Conservation (phyloP, 2,888 invertebrate species). For the Acleris emargana region DNA sequence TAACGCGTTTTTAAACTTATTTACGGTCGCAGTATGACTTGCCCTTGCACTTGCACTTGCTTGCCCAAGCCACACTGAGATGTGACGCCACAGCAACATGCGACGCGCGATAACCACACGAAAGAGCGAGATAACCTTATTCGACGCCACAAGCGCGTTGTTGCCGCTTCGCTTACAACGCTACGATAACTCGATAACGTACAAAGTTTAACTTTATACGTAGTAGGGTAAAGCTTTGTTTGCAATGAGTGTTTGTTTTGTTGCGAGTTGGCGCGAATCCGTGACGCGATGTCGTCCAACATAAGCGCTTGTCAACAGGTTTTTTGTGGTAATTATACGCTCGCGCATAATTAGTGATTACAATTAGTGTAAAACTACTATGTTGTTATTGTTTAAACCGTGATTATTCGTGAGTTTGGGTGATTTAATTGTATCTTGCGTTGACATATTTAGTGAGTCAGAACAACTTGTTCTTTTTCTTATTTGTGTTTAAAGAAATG, state of each 20-base stretch:
- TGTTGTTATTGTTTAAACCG: slow-evolving; percentile 25
- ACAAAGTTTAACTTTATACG: neutral
- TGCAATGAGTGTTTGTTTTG: neutral
- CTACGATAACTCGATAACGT: neutral
- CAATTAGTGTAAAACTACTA: slow-evolving; percentile 44
- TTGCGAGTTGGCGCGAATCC: slow-evolving; percentile 25
- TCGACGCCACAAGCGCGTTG: slow-evolving; percentile 48
- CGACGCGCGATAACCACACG: slow-evolving; percentile 13
- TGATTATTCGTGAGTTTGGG: slow-evolving; percentile 18
- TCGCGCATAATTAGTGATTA: slow-evolving; percentile 45
- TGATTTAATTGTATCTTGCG: slow-evolving; percentile 2
- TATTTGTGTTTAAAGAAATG: too few species aligned
- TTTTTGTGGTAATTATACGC: slow-evolving; percentile 53
- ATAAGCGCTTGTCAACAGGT: slow-evolving; percentile 54
- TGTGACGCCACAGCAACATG: slow-evolving; percentile 42
- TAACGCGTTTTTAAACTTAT: neutral
- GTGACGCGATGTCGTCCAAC: slow-evolving; percentile 44
- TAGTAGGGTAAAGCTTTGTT: slow-evolving; percentile 1
- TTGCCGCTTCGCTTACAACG: slow-evolving; percentile 47
- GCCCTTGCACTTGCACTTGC: too few species aligned
- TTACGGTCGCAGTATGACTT: slow-evolving; percentile 39
- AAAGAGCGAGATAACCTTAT: slow-evolving; percentile 43
- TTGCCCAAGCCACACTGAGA: slow-evolving; percentile 52
- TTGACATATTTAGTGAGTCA: too few species aligned
- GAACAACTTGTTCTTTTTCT: neutral